A percentile compares a stretch with the other conserved stretches of the same genome.
Conservation (phyloP, 2,888 invertebrate species). For the Chymomyza caudatula region DNA sequence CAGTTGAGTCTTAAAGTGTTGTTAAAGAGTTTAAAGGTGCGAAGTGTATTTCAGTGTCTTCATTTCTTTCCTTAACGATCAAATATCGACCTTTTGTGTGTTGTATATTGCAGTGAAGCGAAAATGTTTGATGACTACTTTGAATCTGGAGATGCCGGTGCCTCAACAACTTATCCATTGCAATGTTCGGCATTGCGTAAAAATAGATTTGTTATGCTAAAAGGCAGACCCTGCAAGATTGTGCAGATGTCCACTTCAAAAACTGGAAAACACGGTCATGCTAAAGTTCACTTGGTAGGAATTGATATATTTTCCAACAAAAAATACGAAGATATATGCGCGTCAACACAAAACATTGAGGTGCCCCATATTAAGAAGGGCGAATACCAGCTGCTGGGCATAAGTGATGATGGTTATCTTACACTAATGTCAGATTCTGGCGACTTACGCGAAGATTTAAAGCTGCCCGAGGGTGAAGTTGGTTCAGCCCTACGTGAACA, state of each 20-base stretch:
- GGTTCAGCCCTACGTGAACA: constrained; percentile 92
- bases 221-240: constrained; percentile 98
- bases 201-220: constrained; percentile 99
- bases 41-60: no score
- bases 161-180: constrained; percentile 97
- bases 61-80: no score
- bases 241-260: constrained; percentile 99
- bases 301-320: constrained; percentile 92
- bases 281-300: constrained; percentile 98
- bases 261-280: constrained; percentile 99
- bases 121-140: no score
- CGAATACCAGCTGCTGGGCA: constrained; percentile 97
- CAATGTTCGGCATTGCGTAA: constrained; percentile 99
- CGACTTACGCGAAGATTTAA: constrained; percentile 96
- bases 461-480: constrained; percentile 95
- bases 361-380: constrained; percentile 99
- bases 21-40: no score
- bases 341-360: constrained; percentile 99
- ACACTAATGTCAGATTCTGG: constrained; percentile 97
- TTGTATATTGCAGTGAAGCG: no score
- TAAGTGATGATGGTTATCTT: constrained; percentile 93
- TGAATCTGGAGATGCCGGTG: constrained; percentile 95
- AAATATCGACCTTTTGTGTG: no score
- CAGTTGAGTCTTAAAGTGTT: no score
- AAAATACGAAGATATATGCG: constrained; percentile 99